A percentile compares a stretch with the other conserved stretches of the same genome.
Conservation (phyloP, 2,888 invertebrate species). For the Homarus gammarus region DNA sequence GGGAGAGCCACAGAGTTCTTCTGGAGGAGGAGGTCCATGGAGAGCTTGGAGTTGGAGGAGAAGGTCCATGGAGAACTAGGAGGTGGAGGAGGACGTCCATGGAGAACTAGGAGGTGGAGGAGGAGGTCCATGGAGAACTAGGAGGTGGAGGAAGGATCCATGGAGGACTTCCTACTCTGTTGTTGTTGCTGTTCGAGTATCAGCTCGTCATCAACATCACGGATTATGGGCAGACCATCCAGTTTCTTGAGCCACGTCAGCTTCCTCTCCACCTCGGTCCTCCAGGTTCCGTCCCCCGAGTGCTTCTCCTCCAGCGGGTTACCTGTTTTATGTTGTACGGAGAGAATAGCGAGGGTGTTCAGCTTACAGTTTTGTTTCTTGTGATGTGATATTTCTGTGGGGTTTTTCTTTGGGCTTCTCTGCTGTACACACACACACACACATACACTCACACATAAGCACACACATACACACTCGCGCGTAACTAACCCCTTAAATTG, state of each 20-base stretch:
- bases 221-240: slow-evolving; percentile 74
- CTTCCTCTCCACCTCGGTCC: slow-evolving; percentile 72
- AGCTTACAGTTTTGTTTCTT: no score
- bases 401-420: background rate
- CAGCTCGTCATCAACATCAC: slow-evolving; percentile 69
- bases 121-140: background rate
- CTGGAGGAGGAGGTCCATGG: background rate
- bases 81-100: background rate
- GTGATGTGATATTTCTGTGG: background rate
- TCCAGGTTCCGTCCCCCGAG: slow-evolving; percentile 72
- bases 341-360: no score
- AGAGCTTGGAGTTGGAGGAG: no score
- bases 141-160: background rate
- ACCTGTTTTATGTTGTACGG: slow-evolving; percentile 79
- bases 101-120: background rate
- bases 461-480: no score
- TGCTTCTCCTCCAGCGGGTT: slow-evolving; percentile 78
- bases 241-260: slow-evolving; percentile 67
- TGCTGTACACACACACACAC: no score
- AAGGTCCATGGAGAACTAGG: no score
- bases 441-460: background rate
- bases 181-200: slow-evolving; percentile 66
- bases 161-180: slow-evolving; percentile 8
- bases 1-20: no score
- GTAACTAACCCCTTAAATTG: no score